These are phyloP conservation scores for Myodes glareolus DNA, from an alignment of 2,113 vertebrate genomes.

Conservation along the genomic window DNA sequence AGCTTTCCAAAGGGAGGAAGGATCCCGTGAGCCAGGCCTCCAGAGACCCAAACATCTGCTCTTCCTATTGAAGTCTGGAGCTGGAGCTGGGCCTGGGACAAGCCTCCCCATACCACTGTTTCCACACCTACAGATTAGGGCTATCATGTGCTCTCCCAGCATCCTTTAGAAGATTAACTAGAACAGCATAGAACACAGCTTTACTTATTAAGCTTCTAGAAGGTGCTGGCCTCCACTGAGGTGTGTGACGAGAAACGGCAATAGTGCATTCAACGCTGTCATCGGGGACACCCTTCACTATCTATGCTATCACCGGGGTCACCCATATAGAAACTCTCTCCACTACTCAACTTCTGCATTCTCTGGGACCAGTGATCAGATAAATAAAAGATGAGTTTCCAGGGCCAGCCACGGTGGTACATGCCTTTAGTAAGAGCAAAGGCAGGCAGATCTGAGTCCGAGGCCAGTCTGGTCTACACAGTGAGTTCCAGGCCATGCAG, in stretches of 20 bases:
- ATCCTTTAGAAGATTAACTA: background rate
- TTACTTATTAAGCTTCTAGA: background rate
- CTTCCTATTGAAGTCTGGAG: background rate
- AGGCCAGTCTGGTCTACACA: background rate
- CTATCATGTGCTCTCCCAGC: background rate
- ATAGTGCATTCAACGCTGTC: background rate
- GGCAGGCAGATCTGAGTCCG: background rate
- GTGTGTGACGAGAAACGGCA: background rate
- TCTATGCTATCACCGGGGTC: background rate
- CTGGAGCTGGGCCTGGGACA: background rate
- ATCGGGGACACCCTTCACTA: background rate
- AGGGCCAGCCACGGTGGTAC: background rate
- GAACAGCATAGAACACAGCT: background rate
- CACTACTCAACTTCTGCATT: background rate
- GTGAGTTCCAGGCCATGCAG: background rate
- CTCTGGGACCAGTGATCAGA: background rate
- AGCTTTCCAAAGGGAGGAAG: background rate
- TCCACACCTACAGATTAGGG: background rate
- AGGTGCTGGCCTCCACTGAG: background rate
- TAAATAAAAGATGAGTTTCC: background rate
- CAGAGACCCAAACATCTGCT: fast-evolving
- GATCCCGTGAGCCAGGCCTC: background rate
- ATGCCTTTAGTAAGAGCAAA: background rate
- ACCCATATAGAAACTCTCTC: background rate
- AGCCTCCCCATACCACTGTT: background rate